phyloP scores from a whole-genome alignment of 2,888 invertebrate genomes.

The Cephus pulcher region DNA sequence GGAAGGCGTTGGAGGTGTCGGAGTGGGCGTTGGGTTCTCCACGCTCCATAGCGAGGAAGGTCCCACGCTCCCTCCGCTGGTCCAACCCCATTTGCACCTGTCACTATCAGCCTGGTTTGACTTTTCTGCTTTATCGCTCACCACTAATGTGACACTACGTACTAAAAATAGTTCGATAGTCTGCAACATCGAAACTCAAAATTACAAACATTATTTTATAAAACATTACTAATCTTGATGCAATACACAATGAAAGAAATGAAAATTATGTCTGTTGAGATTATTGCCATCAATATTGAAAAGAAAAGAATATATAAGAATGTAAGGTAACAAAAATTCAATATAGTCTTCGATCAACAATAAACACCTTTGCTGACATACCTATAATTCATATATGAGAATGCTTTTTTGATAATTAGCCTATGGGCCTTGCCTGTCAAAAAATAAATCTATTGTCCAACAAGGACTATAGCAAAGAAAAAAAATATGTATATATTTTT shows the following conservation, averaged over 20 bases:
- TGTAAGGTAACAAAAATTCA: too few relatives aligned
- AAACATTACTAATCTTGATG: background rate
- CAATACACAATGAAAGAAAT: background rate
- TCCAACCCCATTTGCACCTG: conserved; percentile 58
- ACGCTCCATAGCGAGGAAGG: conserved; percentile 63
- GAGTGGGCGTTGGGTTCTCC: conserved; percentile 58
- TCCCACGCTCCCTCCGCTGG: conserved; percentile 64
- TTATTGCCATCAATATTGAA: too few relatives aligned
- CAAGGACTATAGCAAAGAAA: too few relatives aligned
- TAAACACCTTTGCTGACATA: too few relatives aligned
- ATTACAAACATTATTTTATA: background rate
- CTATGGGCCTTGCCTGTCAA: too few relatives aligned
- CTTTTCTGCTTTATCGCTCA: conserved; percentile 67
- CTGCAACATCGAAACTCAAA: conserved; percentile 61
- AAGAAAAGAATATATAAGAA: too few relatives aligned
- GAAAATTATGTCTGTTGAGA: too few relatives aligned
- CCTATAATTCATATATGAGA: too few relatives aligned
- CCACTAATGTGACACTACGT: conserved; percentile 72
- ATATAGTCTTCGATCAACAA: too few relatives aligned
- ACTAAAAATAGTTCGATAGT: conserved; percentile 73
- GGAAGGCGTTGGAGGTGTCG: conserved; percentile 52
- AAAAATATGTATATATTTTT: too few relatives aligned
- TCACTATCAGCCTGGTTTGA: conserved; percentile 47
- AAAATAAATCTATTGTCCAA: too few relatives aligned
- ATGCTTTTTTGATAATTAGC: too few relatives aligned